These are phyloP conservation scores for Montipora efflorescens DNA, from an alignment of 64 coral and sea anemone species.

Conservation along the genomic window DNA sequence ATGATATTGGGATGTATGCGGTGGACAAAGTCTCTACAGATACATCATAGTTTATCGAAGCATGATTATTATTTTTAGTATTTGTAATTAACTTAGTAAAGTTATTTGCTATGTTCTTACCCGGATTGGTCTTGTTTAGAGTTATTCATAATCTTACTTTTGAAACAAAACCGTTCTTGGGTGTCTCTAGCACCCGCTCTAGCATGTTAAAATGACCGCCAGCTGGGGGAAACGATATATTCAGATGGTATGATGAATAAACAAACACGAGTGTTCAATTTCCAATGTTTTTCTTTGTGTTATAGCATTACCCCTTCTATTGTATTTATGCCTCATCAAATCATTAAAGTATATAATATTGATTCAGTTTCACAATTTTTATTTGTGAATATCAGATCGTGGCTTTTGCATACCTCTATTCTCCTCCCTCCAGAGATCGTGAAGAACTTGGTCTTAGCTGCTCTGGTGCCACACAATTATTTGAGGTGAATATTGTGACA, in stretches of 20 bases:
- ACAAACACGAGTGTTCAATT: too few relatives aligned
- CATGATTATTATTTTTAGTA: background rate
- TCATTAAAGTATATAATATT: background rate
- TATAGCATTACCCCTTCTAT: too few relatives aligned
- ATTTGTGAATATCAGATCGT: conserved; percentile 41
- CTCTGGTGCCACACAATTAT: conserved; percentile 68
- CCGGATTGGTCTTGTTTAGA: background rate
- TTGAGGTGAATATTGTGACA: conserved; percentile 15
- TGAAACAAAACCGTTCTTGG: conserved; percentile 7
- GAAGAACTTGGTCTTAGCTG: conserved; percentile 57
- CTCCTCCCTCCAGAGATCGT: conserved; percentile 55
- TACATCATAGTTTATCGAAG: background rate
- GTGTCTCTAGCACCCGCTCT: background rate
- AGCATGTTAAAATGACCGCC: background rate
- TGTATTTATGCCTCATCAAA: too few relatives aligned
- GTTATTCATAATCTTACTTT: background rate
- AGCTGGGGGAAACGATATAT: background rate
- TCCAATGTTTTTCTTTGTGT: too few relatives aligned
- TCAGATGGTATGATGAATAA: background rate
- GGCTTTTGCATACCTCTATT: conserved; percentile 47
- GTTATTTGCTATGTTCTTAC: background rate
- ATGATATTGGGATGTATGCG: background rate
- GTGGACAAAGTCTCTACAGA: background rate
- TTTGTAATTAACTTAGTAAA: background rate
- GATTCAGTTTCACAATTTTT: conserved; percentile 42